A percentile compares a stretch with the other conserved stretches of the same genome.
Conservation (phyloP, 2,888 invertebrate genomes). For the Nyleta sp. region DNA sequence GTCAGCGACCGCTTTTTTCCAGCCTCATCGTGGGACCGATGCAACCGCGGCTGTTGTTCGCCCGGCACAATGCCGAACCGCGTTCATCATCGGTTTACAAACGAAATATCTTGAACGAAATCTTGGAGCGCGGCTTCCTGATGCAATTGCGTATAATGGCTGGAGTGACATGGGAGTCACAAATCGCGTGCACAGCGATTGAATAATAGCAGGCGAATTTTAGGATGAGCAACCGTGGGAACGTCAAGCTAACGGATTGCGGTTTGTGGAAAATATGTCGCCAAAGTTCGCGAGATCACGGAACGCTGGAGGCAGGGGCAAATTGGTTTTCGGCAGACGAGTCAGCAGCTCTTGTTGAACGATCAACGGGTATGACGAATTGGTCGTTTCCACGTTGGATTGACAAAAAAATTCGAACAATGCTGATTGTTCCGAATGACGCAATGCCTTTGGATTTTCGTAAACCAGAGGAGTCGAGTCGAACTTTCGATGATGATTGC, state of each 20-base stretch:
- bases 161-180: constrained; percentile 35
- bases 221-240: constrained; percentile 31
- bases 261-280: constrained; percentile 22
- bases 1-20: neutral
- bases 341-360: no score
- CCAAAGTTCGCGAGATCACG: neutral
- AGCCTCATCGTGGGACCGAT: constrained; percentile 13
- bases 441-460: constrained; percentile 35
- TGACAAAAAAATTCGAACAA: constrained; percentile 38
- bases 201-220: constrained; percentile 40
- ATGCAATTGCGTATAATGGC: constrained; percentile 19
- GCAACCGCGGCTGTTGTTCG: constrained; percentile 6
- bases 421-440: constrained; percentile 36
- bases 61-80: constrained; percentile 10
- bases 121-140: constrained; percentile 24
- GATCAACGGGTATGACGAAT: constrained; percentile 24
- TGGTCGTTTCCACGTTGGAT: constrained; percentile 8
- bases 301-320: no score
- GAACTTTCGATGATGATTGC: constrained; percentile 38
- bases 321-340: no score
- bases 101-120: constrained; percentile 23
- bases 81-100: neutral
- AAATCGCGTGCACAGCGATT: constrained; percentile 31
- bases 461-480: constrained; percentile 5
- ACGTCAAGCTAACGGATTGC: constrained; percentile 4